phyloP scores from a whole-genome alignment of 2,797 vertebrate species.

The Cossypha caffra region DNA sequence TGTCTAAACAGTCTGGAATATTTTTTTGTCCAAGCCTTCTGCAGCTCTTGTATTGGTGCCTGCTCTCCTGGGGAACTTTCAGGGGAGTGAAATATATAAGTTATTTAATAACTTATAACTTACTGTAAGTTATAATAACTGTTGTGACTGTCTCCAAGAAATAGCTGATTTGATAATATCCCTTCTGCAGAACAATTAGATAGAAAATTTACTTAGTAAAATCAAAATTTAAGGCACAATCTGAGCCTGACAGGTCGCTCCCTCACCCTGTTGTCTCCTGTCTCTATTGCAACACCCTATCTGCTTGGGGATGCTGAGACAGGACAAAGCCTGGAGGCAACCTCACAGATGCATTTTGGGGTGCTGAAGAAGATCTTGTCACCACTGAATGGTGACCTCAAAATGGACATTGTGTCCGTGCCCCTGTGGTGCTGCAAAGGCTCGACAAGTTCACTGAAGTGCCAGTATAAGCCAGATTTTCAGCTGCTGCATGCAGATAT shows the following conservation, averaged over 20 bases:
- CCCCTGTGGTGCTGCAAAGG: fast-evolving
- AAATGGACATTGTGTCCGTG: background rate
- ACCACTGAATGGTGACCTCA: background rate
- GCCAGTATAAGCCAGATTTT: background rate
- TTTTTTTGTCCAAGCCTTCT: background rate
- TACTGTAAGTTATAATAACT: background rate
- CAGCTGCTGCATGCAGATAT: background rate
- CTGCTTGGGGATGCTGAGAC: background rate
- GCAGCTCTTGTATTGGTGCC: background rate
- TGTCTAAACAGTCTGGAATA: background rate
- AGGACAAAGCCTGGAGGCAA: background rate
- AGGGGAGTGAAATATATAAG: no score
- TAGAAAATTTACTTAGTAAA: background rate
- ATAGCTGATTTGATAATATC: background rate
- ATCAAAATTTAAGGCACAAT: background rate
- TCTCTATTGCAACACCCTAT: background rate
- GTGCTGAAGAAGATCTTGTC: background rate
- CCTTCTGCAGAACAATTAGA: background rate
- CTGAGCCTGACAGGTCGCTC: background rate
- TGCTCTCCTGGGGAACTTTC: background rate
- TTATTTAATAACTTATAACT: no score
- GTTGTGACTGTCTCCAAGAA: background rate
- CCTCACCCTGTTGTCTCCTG: fast-evolving
- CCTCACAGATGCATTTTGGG: background rate
- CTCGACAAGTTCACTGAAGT: background rate